phyloP scores from a whole-genome alignment of 2,797 vertebrate species.

The Crocidura indochinensis region DNA sequence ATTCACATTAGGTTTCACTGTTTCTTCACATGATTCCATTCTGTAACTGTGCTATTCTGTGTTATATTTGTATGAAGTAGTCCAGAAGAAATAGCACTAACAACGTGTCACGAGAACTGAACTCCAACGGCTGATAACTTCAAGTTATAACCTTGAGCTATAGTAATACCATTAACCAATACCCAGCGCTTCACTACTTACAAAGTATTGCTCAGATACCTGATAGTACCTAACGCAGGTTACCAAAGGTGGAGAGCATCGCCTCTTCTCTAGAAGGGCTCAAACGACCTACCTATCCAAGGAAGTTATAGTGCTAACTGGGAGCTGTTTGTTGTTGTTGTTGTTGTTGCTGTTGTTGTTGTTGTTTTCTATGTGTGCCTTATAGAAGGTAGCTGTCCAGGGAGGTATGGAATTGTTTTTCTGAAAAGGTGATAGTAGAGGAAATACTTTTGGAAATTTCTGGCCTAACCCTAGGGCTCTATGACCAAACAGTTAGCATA shows the following conservation, averaged over 20 bases:
- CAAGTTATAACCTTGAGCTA: neutral
- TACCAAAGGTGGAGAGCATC: too few relatives aligned
- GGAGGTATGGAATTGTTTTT: too few relatives aligned
- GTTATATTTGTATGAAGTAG: neutral
- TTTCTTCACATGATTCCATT: conserved; percentile 31
- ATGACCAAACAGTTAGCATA: neutral
- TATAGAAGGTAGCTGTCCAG: too few relatives aligned
- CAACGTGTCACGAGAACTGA: neutral
- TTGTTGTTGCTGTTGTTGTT: too few relatives aligned
- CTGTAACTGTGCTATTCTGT: neutral
- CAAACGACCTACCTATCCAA: too few relatives aligned
- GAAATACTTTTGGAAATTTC: too few relatives aligned
- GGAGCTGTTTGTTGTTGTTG: too few relatives aligned
- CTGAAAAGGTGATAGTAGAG: too few relatives aligned
- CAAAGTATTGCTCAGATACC: neutral
- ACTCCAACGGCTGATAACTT: neutral
- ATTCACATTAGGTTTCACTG: neutral
- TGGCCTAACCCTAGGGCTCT: neutral
- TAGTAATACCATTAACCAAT: neutral
- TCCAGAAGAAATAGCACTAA: neutral
- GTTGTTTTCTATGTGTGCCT: too few relatives aligned
- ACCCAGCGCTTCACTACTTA: conserved; percentile 7
- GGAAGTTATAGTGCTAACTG: too few relatives aligned
- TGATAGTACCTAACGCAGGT: neutral
- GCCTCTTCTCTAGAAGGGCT: too few relatives aligned